Base-by-base conservation (phyloP, 1,140 invertebrate genomes). In the Halyomorpha halys region DNA sequence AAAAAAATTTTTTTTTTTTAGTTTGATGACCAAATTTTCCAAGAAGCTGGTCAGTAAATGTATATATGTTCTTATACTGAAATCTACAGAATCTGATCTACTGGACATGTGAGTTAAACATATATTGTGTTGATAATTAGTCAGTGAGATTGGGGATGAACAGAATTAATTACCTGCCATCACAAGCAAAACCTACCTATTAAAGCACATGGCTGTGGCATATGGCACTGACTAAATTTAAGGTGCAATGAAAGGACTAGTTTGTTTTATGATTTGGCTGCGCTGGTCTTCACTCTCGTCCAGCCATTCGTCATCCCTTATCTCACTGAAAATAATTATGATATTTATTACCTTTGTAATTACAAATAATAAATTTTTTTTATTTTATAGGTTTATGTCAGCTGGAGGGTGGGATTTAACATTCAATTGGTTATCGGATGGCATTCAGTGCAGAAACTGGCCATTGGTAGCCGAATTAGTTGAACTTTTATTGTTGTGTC, bases 41-140 rank as follows among this genome's bases (percentile, higher is more conserved):
- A 94, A 90, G 73, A 97, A 97, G 75, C 77, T 97, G 61, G 93
- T 97, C 39, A 94, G 91, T 69, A 94, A 94, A 79, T 96, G 92
- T 78, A 90, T 95, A 69, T 97, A 97, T 73, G 85, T 94, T 66
- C 90, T 95, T 75, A 94, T 97, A 70, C 77, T 97, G 54, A 90
- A 90, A 76, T 86, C 85, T 51, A 94, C 93, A n/a, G 83, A 90
- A 70, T 81, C 83, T 1, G 86, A 90, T 68, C 79, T 94, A 63
- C 78, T 96, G 34, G 86, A 86, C 62, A 82, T 86, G 82, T 87
- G 78, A 85, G 81, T 82, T 73, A 64, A 39, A 44, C 27, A 47
- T 59, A 30, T 60, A 53, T 25, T 65, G 11, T 30, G 5, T 6
- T 39, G 15, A 21, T 4, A 25, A 59, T 59, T 15, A 18, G 5